Base-by-base conservation (phyloP, 2,797 vertebrate genomes). In the Lycodopsis pacificus region DNA sequence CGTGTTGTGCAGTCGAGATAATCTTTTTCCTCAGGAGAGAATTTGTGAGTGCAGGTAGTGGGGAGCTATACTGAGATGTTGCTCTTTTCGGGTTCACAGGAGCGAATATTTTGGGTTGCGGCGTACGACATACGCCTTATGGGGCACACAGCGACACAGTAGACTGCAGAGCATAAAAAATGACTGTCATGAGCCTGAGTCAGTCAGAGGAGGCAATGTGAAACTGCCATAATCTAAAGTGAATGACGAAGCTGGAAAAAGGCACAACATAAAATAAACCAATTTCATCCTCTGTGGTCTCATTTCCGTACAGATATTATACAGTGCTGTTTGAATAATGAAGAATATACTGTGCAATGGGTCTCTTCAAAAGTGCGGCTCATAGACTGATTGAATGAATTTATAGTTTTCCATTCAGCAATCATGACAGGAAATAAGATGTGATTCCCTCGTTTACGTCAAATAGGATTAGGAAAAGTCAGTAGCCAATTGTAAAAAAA, bases 21-120 rank as follows among this genome's bases (percentile, higher is more conserved):
- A 81, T 84, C 15, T 67, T 65, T 76, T 73, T 66, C 72, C 79
- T 65, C 80, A 40, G 72, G 76, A 79, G 65, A 34, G 75, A 49
- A 46, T 64, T 79, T 83, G 53, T 77, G 73, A 58, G 71, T 70
- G 49, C 38, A 69, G 64, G 32, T 32, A 36, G 32, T 14, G 62
- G 10, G 80, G 51, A 30, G 56, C 53, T 66, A 6, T 66, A 6
- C 19, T 48, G n/a, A 6, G 40, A 57, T 72, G 15, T 56, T 65
- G 36, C 71, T 74, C 77, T 25, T 73, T 79, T 14, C 38, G 59
- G 53, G 48, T 64, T 86, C 32, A 81, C 30, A 20, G 15, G 30
- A 69, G 66, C 3, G 30, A 86, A 54, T 34, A 38, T 69, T 70
- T 79, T 61, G 10, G 49, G 30, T 76, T 20, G 12, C 11, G 22